Evolutionary conservation across 2,888 invertebrate genomes (phyloP).

Genomic region (Clepsis dumicolana): DNA sequence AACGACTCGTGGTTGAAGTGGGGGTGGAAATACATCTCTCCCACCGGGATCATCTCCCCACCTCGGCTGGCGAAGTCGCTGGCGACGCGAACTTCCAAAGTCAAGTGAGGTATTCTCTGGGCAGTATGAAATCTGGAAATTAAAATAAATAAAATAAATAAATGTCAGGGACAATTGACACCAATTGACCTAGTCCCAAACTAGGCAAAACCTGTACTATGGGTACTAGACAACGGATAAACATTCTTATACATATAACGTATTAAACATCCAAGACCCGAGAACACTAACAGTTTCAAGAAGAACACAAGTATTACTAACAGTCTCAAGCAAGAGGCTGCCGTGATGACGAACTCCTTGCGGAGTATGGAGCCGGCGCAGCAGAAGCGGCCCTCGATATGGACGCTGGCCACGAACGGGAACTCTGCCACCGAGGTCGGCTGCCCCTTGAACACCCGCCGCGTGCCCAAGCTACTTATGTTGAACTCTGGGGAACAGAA

Average conservation of each 20-base stretch:
- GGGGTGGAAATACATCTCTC: slow-evolving; percentile 56
- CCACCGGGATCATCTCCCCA: slow-evolving; percentile 53
- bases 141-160: too few relatives aligned
- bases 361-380: slow-evolving; percentile 60
- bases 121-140: slow-evolving; percentile 1
- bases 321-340: slow-evolving; percentile 62
- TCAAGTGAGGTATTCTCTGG: not conserved
- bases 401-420: slow-evolving; percentile 60
- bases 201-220: too few relatives aligned
- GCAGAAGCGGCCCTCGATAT: slow-evolving; percentile 51
- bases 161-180: too few relatives aligned
- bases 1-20: slow-evolving; percentile 51
- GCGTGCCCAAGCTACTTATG: not conserved
- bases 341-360: slow-evolving; percentile 56
- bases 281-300: too few relatives aligned
- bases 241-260: too few relatives aligned
- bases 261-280: too few relatives aligned
- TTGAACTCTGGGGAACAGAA: not conserved
- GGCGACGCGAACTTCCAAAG: slow-evolving; percentile 54
- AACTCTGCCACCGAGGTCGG: slow-evolving; percentile 47
- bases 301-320: slow-evolving; percentile 48
- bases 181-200: not conserved
- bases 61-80: slow-evolving; percentile 51
- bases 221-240: too few relatives aligned
- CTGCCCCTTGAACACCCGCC: slow-evolving; percentile 49